Conservation (phyloP, 2,888 invertebrate genomes). For the Anoncus sp. region DNA sequence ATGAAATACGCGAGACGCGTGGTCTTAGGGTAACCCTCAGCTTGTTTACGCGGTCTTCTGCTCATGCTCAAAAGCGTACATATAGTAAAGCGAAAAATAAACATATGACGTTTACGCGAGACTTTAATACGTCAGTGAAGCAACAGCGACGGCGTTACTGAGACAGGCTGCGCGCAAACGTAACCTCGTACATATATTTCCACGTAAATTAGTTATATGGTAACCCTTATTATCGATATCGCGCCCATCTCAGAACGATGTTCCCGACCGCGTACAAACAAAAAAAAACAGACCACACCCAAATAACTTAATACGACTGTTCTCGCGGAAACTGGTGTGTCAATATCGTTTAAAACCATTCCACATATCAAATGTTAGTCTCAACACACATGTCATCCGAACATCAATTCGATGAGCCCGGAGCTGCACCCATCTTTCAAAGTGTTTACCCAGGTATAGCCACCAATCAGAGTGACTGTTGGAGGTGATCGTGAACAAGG, state of each 20-base stretch:
- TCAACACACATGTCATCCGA: slow-evolving; percentile 7
- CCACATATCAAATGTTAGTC: slow-evolving; percentile 16
- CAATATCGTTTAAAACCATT: slow-evolving; percentile 5
- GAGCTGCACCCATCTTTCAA: slow-evolving; percentile 31
- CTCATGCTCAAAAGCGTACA: too few species aligned
- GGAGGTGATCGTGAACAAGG: slow-evolving; percentile 26
- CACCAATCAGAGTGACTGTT: slow-evolving; percentile 64
- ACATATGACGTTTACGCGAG: too few species aligned
- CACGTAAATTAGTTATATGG: too few species aligned
- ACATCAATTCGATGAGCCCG: slow-evolving; percentile 1
- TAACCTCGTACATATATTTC: too few species aligned
- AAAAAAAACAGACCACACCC: background rate
- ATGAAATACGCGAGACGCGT: too few species aligned
- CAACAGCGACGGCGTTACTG: background rate
- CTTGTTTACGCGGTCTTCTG: too few species aligned
- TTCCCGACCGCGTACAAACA: too few species aligned
- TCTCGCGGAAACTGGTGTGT: slow-evolving; percentile 3
- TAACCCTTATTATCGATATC: too few species aligned
- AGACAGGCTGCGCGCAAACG: background rate
- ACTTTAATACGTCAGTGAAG: too few species aligned
- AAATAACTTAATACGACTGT: slow-evolving; percentile 8
- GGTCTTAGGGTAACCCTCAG: too few species aligned
- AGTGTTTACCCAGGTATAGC: slow-evolving; percentile 56
- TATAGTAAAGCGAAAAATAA: too few species aligned
- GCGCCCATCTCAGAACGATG: too few species aligned